phyloP scores from a whole-genome alignment of 2,888 invertebrate genomes.

The Trissolcus japonicus region DNA sequence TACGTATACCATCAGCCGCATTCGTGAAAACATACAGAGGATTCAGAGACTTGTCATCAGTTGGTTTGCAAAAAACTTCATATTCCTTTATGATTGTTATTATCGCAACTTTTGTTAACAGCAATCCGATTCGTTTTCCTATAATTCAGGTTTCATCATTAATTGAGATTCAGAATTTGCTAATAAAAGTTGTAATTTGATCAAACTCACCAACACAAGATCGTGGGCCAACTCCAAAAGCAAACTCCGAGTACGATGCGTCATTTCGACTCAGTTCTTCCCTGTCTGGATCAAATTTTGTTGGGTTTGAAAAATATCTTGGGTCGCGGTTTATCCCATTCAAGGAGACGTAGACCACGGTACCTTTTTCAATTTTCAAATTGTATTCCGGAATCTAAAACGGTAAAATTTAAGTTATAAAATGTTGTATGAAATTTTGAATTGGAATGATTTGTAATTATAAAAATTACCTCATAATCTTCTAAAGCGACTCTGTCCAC shows the following conservation, averaged over 20 bases:
- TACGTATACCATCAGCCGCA: slow-evolving; percentile 58
- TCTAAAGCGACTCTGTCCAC: slow-evolving; percentile 61
- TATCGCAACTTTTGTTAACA: slow-evolving; percentile 63
- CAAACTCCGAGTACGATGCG: slow-evolving; percentile 58
- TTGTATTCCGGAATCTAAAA: slow-evolving; percentile 62
- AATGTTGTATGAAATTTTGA: background rate
- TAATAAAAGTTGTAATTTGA: background rate
- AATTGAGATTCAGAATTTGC: background rate
- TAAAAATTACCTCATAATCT: slow-evolving; percentile 61
- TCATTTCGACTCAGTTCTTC: slow-evolving; percentile 45
- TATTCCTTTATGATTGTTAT: slow-evolving; percentile 61
- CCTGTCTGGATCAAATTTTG: slow-evolving; percentile 63
- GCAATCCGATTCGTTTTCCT: slow-evolving; percentile 64
- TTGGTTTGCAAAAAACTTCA: slow-evolving; percentile 53
- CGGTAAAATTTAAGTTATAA: background rate
- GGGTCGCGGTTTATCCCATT: slow-evolving; percentile 64
- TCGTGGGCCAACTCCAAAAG: slow-evolving; percentile 67
- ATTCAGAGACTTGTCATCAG: slow-evolving; percentile 45
- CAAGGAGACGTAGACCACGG: slow-evolving; percentile 61
- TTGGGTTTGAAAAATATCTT: slow-evolving; percentile 62
- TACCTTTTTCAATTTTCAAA: slow-evolving; percentile 62
- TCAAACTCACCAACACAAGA: slow-evolving; percentile 64
- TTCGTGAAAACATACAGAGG: slow-evolving; percentile 62
- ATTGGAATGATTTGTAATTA: background rate
- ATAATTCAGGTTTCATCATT: slow-evolving; percentile 6